phyloP scores from a whole-genome alignment of 92 coral and sea anemone genomes.

The Paramuricea clavata region DNA sequence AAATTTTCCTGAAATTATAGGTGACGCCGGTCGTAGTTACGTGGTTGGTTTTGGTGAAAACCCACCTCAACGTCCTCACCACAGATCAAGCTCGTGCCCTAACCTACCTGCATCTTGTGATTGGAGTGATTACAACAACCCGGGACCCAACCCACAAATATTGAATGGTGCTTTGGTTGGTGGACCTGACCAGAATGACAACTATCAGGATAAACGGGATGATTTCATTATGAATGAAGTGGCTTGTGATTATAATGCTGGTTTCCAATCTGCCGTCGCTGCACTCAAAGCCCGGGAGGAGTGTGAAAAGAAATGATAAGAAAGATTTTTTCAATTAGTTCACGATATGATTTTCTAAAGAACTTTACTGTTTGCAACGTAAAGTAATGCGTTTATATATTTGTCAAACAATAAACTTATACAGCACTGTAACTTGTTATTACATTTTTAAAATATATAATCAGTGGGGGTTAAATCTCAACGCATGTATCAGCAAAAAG shows the following conservation, averaged over 20 bases:
- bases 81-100: constrained; percentile 83
- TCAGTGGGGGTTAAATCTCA: too few species aligned
- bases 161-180: constrained; percentile 87
- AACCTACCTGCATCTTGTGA: constrained; percentile 68
- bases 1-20: constrained; percentile 61
- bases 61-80: constrained; percentile 86
- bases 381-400: too few species aligned
- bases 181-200: constrained; percentile 79
- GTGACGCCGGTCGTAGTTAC: constrained; percentile 85
- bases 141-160: constrained; percentile 80
- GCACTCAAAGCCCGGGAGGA: constrained; percentile 65
- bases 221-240: constrained; percentile 85
- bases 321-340: background rate
- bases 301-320: background rate
- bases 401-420: too few species aligned
- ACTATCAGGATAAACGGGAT: constrained; percentile 70
- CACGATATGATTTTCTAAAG: too few species aligned
- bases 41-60: constrained; percentile 87
- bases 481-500: too few species aligned
- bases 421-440: too few species aligned
- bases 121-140: constrained; percentile 54
- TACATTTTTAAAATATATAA: too few species aligned
- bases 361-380: too few species aligned
- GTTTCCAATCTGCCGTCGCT: constrained; percentile 90
- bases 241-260: constrained; percentile 90